Base-by-base conservation (phyloP, 2,888 invertebrate species). In the Cheilosia vulpina region DNA sequence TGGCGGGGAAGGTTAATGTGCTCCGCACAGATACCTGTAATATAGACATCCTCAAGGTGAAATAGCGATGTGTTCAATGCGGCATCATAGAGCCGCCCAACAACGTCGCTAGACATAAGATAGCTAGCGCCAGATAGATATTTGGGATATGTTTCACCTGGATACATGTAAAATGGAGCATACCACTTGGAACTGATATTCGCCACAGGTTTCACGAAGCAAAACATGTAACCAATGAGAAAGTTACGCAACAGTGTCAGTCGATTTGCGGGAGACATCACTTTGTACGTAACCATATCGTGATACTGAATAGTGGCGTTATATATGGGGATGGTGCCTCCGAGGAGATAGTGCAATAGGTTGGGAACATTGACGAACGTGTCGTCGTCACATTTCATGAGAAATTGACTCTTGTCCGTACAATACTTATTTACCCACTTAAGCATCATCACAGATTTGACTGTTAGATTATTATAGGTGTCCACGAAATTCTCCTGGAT, bases 311-410 rank as follows among this genome's bases (percentile, higher is more conserved):
- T 38, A 0, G 92, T 92, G 57, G 91, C 90, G 85, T 92, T 92
- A 71, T 92, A 92, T 4, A 92, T 87, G 0, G 92, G 92, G 3
- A 92, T 87, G 1, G 92, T 92, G 19, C 92, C 92, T 41, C 93
- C 91, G 7, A 92, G 90, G 21, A 94, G 89, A 66, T 93, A 93
- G 45, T 92, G 90, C 34, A 96, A 89, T 27, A 97, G 92, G 87
- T 94, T 94, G n/a, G 95, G 94, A 77, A 97, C 93, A 91, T 97
- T 97, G 1, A 97, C 94, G 90, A 96, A 97, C 93, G 96, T 96
- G 89, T 97, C 97, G 88, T 97, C 97, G 88, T 97, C 97, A 4
- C 96, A 96, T 93, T 97, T 97, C 91, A 97, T 93, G 24, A 97
- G 93, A 92, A 95, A 97, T 55, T 94, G 94, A 0, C 94, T 94